Base-by-base conservation (phyloP, 2,888 invertebrate genomes). In the Nomada flava region DNA sequence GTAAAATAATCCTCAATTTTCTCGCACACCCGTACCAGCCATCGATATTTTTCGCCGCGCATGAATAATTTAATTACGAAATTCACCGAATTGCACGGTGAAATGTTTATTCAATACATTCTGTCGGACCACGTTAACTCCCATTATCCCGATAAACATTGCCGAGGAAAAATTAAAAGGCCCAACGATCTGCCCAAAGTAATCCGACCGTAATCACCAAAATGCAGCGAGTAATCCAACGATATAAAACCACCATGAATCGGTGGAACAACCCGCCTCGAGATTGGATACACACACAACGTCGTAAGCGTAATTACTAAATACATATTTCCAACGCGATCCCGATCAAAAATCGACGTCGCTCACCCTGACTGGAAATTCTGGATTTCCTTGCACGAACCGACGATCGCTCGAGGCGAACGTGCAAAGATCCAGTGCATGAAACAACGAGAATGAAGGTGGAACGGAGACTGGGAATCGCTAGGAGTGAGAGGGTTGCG, bases 301-400 rank as follows among this genome's bases (percentile, higher is more conserved):
- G 29, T 18, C 60, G 26, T 57, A 52, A 53, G 44, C 57, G 18
- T 69, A 85, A 79, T 83, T 85, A 69, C 59, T 57, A 3, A n/a
- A 4, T 20, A 60, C 60, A 71, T 70, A 76, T 72, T 74, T 64
- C 70, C 50, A 13, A 57, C 72, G 29, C 20, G 29, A 55, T 44
- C 44, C 7, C 20, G 69, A 53, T 70, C 65, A 80, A 86, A 81
- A 83, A 82, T 79, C 69, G 63, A 81, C 65, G 76, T 80, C 79
- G 80, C 50, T 85, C 76, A 77, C 76, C 83, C 71, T 79, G 87
- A 76, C 83, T 83, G 77, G 72, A 76, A 76, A 76, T 82, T 84
- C 86, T 82, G 82, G 81, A 78, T 86, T 82, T 83, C 85, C 85
- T 85, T 85, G 83, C 81, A 42, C 59, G 76, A 59, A 44, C 71